phyloP scores from a whole-genome alignment of 1,140 invertebrate species.

The Drosophila bocki region DNA sequence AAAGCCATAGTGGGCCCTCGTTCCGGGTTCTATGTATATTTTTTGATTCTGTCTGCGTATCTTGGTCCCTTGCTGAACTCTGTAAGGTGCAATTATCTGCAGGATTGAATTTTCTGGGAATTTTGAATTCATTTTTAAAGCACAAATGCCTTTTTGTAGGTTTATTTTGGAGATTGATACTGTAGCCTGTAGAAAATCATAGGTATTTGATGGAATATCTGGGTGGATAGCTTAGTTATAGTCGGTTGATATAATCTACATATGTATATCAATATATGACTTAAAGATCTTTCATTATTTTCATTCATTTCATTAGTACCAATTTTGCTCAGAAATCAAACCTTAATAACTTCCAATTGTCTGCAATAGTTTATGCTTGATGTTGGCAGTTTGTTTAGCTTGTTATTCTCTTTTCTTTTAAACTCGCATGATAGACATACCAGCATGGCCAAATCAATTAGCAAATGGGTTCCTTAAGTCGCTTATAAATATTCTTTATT shows the following conservation, averaged over 20 bases:
- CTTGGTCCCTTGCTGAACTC: background rate
- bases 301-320: too few species aligned
- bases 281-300: background rate
- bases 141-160: background rate
- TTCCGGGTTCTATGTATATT: background rate
- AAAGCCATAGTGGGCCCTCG: background rate
- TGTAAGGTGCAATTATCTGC: slow-evolving; percentile 1
- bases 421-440: too few species aligned
- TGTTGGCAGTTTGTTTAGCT: too few species aligned
- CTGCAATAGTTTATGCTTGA: too few species aligned
- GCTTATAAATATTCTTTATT: background rate
- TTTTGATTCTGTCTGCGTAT: background rate
- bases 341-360: too few species aligned
- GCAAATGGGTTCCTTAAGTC: background rate
- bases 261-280: background rate
- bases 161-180: background rate
- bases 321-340: too few species aligned
- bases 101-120: background rate
- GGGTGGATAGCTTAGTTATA: background rate
- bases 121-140: background rate
- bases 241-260: background rate
- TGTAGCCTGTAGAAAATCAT: background rate
- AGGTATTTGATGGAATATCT: background rate
- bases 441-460: background rate
- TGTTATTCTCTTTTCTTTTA: too few species aligned